Evolutionary conservation across 1,140 invertebrate species (phyloP).

Genomic region (Trachymyrmex septentrionalis): DNA sequence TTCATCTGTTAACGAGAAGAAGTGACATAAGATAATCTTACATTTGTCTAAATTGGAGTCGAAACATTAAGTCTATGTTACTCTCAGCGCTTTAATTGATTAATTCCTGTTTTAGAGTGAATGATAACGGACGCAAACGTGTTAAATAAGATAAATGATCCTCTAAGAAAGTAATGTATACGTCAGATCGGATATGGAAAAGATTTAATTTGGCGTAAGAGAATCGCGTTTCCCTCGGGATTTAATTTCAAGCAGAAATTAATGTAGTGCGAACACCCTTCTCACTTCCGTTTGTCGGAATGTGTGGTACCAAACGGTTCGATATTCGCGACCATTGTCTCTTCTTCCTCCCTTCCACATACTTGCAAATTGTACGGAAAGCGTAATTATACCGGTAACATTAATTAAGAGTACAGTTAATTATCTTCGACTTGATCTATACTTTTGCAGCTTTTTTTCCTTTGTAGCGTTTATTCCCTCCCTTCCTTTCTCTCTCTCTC

Average conservation of each 20-base stretch:
- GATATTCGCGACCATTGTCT: conserved; percentile 53
- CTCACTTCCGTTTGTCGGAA: conserved; percentile 42
- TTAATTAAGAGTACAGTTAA: conserved; percentile 72
- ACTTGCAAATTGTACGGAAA: conserved; percentile 50
- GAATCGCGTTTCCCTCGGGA: conserved; percentile 31
- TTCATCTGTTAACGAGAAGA: conserved; percentile 15
- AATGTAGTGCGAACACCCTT: conserved; percentile 52
- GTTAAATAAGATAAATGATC: conserved; percentile 55
- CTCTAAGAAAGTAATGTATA: conserved; percentile 45
- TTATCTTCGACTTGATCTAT: conserved; percentile 58
- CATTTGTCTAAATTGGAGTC: not conserved
- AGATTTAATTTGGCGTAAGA: conserved; percentile 57
- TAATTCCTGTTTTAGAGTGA: conserved; percentile 25
- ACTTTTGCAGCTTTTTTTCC: conserved; percentile 18
- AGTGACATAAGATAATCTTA: not conserved
- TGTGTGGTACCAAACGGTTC: conserved; percentile 41
- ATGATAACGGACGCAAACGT: not conserved
- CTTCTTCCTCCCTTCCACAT: conserved; percentile 3
- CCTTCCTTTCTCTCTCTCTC: not conserved
- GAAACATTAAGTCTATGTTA: conserved; percentile 29
- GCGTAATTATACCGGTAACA: conserved; percentile 67
- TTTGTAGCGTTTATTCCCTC: not conserved
- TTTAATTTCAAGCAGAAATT: conserved; percentile 61
- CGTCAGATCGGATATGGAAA: conserved; percentile 48
- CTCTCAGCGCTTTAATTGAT: conserved; percentile 19